These are phyloP conservation scores for Teleogryllus occipitalis DNA, from an alignment of 1,140 invertebrate genomes.

Conservation along the genomic window DNA sequence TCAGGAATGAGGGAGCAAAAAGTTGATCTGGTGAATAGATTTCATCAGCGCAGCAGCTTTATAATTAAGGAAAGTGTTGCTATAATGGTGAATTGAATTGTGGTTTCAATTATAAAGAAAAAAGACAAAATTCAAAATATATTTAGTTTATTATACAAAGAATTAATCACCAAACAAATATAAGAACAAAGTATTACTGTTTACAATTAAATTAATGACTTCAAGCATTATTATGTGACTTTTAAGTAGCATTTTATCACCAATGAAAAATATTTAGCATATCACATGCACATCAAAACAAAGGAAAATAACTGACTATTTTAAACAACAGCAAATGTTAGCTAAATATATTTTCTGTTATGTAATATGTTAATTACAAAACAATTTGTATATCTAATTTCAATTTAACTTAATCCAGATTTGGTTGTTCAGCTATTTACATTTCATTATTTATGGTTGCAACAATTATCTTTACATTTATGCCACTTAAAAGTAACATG, in stretches of 20 bases:
- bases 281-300: too few species aligned
- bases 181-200: neutral
- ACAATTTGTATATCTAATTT: neutral
- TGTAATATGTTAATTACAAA: neutral
- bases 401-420: neutral
- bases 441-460: neutral
- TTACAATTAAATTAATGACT: neutral
- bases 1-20: too few species aligned
- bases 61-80: too few species aligned
- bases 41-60: too few species aligned
- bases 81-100: too few species aligned
- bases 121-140: neutral
- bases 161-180: neutral
- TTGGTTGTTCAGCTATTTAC: neutral
- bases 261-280: too few species aligned
- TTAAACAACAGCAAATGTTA: neutral
- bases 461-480: neutral
- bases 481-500: conserved; percentile 1
- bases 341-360: neutral
- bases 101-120: neutral
- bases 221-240: neutral
- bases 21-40: too few species aligned
- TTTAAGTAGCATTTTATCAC: neutral
- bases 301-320: too few species aligned
- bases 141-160: conserved; percentile 6